A percentile compares a stretch with the other conserved stretches of the same genome.
phyloP scores from a whole-genome alignment of 2,797 vertebrate species.

The Myotis findleyi region DNA sequence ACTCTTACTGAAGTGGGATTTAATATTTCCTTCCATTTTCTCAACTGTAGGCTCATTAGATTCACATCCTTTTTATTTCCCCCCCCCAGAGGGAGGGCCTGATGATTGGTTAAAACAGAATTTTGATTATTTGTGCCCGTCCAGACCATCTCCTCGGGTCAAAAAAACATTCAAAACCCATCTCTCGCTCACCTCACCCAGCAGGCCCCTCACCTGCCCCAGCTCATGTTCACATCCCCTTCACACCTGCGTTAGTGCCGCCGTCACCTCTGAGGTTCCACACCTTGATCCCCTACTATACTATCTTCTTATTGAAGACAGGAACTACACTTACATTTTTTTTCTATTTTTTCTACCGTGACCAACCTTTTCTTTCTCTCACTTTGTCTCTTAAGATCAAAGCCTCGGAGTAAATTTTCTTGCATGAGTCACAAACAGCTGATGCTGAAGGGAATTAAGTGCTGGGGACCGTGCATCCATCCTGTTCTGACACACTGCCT shows the following conservation, averaged over 20 bases:
- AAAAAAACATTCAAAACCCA: neutral
- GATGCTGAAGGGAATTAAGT: neutral
- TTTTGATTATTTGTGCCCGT: neutral
- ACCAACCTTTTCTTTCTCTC: neutral
- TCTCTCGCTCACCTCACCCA: neutral
- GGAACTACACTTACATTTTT: neutral
- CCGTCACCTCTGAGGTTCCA: neutral
- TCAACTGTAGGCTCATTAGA: neutral
- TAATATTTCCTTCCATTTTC: neutral
- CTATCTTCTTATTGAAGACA: neutral
- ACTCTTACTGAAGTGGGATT: neutral
- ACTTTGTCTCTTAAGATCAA: neutral
- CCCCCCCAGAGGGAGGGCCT: neutral
- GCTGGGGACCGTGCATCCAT: neutral
- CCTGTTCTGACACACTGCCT: neutral
- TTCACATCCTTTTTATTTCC: neutral
- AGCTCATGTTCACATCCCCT: accelerated
- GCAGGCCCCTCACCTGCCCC: neutral
- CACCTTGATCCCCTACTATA: neutral
- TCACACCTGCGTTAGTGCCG: neutral
- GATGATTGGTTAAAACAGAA: neutral
- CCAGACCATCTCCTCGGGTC: neutral
- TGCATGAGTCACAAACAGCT: neutral
- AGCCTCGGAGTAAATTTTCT: neutral
- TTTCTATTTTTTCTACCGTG: neutral